Conservation (phyloP, 1,140 invertebrate species). For the Apolygus lucorum region DNA sequence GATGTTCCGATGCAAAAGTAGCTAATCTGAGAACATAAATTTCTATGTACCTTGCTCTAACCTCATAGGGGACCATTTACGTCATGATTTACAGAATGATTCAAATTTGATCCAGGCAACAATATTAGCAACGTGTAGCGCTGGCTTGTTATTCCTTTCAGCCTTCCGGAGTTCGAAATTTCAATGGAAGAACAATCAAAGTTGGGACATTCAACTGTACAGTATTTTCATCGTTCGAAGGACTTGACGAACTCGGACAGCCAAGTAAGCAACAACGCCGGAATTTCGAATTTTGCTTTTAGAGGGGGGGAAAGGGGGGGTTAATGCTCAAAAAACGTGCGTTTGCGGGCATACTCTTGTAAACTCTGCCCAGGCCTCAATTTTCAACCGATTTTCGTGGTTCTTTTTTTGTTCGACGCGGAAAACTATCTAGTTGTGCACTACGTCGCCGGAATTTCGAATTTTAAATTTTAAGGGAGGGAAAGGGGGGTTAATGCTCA, state of each 20-base stretch:
- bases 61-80: neutral
- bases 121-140: neutral
- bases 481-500: too few relatives aligned
- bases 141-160: neutral
- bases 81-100: neutral
- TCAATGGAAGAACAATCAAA: neutral
- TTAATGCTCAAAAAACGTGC: too few relatives aligned
- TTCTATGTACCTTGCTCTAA: too few relatives aligned
- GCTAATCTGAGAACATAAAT: neutral
- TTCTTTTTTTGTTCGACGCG: too few relatives aligned
- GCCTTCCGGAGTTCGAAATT: neutral
- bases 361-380: too few relatives aligned
- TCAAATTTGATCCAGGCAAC: neutral
- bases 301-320: too few relatives aligned
- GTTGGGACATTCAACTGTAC: neutral
- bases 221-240: neutral
- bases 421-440: too few relatives aligned
- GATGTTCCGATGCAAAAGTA: neutral
- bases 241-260: neutral
- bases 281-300: too few relatives aligned
- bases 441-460: too few relatives aligned
- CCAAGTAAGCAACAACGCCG: neutral
- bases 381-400: too few relatives aligned
- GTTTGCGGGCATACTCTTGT: too few relatives aligned
- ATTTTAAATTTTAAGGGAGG: too few relatives aligned